These are phyloP conservation scores for Empidonax traillii DNA, from an alignment of 2,113 vertebrate species.

Conservation along the genomic window DNA sequence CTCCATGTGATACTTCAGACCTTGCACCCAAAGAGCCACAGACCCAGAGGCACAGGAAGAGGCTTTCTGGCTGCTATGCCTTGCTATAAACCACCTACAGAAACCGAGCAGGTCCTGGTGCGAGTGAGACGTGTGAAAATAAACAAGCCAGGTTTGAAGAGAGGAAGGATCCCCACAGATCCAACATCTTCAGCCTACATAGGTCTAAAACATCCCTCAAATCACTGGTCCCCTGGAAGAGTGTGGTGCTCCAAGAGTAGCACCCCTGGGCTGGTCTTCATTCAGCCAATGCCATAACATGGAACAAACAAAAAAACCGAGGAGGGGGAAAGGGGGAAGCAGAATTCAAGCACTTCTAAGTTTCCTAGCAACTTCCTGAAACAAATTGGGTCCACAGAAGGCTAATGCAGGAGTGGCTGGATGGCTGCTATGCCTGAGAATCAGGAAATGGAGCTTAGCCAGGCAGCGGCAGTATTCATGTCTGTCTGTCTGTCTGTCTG, in stretches of 20 bases:
- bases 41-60: neutral
- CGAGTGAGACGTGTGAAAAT: rapidly evolving
- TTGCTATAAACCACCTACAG: neutral
- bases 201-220: neutral
- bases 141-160: neutral
- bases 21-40: neutral
- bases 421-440: neutral
- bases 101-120: neutral
- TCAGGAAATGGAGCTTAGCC: neutral
- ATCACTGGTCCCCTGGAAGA: neutral
- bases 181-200: neutral
- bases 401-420: neutral
- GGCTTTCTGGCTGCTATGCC: neutral
- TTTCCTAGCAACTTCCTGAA: constrained; percentile 18
- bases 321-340: no score
- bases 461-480: neutral
- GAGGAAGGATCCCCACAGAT: neutral
- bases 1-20: neutral
- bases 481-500: neutral
- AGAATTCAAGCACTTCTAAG: neutral
- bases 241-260: rapidly evolving
- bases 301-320: neutral
- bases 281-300: neutral
- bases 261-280: neutral
- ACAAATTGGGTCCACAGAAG: neutral